Conservation (phyloP, 2,888 invertebrate genomes). For the Tetheella fluctuosa region DNA sequence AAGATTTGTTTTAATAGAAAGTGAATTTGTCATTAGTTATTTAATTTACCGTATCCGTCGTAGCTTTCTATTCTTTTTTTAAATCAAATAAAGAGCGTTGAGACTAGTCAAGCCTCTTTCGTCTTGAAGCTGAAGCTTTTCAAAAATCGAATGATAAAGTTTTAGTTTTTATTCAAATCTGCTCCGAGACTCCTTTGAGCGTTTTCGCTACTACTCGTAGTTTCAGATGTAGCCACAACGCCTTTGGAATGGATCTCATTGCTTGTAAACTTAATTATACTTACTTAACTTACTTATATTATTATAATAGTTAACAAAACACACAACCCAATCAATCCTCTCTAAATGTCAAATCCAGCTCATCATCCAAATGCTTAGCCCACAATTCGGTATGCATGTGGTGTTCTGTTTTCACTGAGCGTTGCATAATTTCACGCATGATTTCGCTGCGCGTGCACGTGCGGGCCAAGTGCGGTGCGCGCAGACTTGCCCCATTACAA, state of each 20-base stretch:
- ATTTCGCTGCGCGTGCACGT: constrained; percentile 44
- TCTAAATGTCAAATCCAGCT: not conserved
- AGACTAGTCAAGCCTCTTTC: too few species aligned
- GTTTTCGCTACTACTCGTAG: too few species aligned
- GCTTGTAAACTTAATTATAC: too few species aligned
- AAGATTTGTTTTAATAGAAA: not conserved
- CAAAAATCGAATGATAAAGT: too few species aligned
- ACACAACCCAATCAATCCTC: too few species aligned
- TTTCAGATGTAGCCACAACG: too few species aligned
- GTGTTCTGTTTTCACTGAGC: constrained; percentile 56
- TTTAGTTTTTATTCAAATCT: too few species aligned
- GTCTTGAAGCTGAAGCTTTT: too few species aligned
- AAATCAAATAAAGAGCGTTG: not conserved
- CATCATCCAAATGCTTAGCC: constrained; percentile 16
- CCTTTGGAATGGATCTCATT: too few species aligned
- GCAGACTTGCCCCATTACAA: constrained; percentile 23
- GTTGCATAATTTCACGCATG: constrained; percentile 66
- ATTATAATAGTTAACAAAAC: too few species aligned
- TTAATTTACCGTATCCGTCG: not conserved
- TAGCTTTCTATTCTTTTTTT: constrained; percentile 7
- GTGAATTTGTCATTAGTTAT: not conserved
- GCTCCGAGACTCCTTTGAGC: too few species aligned
- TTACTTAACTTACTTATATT: too few species aligned
- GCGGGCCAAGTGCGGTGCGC: constrained; percentile 37
- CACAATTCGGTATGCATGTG: constrained; percentile 39